A percentile compares a stretch with the other conserved stretches of the same genome.
Evolutionary conservation across 2,797 vertebrate species (phyloP).

Genomic region (Alcedo atthis): DNA sequence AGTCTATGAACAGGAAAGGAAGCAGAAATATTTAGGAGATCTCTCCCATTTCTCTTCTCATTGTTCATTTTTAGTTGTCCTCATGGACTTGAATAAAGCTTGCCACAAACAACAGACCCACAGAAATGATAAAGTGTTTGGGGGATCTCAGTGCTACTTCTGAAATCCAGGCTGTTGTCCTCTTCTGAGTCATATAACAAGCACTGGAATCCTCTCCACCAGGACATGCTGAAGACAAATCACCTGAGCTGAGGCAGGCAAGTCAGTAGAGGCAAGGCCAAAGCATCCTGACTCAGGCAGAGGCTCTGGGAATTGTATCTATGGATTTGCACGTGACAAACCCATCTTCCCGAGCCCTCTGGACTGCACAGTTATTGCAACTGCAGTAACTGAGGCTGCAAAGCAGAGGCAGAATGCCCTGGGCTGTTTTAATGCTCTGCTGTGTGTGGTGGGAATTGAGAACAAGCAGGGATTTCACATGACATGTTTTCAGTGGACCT

Average conservation of each 20-base stretch:
- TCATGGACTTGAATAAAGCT: not conserved
- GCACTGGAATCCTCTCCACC: too few species aligned
- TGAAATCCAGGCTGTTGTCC: not conserved
- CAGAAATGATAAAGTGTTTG: not conserved
- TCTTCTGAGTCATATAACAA: not conserved
- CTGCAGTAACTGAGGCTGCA: not conserved
- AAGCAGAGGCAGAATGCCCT: not conserved
- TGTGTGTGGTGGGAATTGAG: not conserved
- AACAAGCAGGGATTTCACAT: not conserved
- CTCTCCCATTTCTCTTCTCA: not conserved
- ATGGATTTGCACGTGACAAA: fast-evolving
- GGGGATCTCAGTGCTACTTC: not conserved
- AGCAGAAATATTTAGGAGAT: not conserved
- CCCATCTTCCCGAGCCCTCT: not conserved
- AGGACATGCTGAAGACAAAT: not conserved
- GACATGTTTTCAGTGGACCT: not conserved
- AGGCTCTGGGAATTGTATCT: not conserved
- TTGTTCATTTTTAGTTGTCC: not conserved
- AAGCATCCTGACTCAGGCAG: not conserved
- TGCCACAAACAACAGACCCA: not conserved
- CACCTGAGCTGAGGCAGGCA: not conserved
- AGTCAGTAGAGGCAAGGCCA: not conserved
- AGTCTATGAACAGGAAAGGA: not conserved
- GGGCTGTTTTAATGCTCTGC: not conserved
- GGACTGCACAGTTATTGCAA: not conserved